A percentile compares a stretch with the other conserved stretches of the same genome.
These are phyloP conservation scores for Pachyrhynchus sulphureomaculatus DNA, from an alignment of 1,140 invertebrate species.

Conservation along the genomic window DNA sequence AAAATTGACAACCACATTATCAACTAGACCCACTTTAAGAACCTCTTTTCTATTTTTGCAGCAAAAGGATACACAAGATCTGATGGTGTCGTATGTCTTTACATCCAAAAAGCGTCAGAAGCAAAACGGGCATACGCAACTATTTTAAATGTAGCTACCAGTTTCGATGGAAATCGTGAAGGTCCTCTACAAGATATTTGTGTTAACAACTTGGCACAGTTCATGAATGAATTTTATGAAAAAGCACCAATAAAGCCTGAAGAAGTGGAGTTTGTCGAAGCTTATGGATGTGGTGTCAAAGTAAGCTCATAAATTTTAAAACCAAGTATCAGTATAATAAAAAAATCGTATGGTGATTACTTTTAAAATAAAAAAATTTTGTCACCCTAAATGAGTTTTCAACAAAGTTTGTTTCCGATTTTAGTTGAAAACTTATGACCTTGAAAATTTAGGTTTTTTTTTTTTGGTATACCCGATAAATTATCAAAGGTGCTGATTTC, in stretches of 20 bases:
- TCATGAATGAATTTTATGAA: slow-evolving; percentile 62
- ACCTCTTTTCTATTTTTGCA: slow-evolving; percentile 47
- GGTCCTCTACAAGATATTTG: slow-evolving; percentile 57
- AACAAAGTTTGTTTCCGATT: too few relatives aligned
- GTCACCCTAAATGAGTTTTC: too few relatives aligned
- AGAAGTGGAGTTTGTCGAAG: slow-evolving; percentile 70
- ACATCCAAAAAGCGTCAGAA: slow-evolving; percentile 77
- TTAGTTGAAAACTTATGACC: too few relatives aligned
- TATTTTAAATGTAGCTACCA: slow-evolving; percentile 61
- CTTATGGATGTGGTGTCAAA: slow-evolving; percentile 62
- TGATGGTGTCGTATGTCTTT: slow-evolving; percentile 77
- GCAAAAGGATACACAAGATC: slow-evolving; percentile 75
- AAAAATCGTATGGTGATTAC: too few relatives aligned
- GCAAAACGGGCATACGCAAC: slow-evolving; percentile 75
- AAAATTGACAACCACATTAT: too few relatives aligned
- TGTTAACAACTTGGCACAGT: slow-evolving; percentile 53
- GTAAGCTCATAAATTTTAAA: slow-evolving; percentile 30
- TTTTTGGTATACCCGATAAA: too few relatives aligned
- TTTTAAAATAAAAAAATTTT: too few relatives aligned
- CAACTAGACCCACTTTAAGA: too few relatives aligned
- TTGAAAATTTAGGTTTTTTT: too few relatives aligned
- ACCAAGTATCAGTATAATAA: too few relatives aligned
- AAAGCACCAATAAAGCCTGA: slow-evolving; percentile 63
- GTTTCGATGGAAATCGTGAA: slow-evolving; percentile 65
- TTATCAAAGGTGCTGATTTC: too few relatives aligned